Evolutionary conservation across 1,140 invertebrate genomes (phyloP).

Genomic region (Uloborus diversus): DNA sequence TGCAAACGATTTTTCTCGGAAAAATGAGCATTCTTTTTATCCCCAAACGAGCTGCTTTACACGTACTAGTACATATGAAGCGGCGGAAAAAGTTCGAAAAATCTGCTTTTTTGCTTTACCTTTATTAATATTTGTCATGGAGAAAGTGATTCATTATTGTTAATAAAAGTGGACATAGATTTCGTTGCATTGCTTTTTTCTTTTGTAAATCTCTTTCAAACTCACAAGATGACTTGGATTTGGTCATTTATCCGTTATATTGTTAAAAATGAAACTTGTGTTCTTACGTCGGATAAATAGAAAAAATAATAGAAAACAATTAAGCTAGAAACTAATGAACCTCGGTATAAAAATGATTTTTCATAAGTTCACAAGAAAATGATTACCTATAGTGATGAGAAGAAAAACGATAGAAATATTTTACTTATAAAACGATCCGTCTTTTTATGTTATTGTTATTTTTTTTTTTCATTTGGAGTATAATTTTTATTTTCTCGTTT

Average conservation of each 20-base stretch:
- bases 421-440: slow-evolving; percentile 27
- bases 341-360: neutral
- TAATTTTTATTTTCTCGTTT: too few relatives aligned
- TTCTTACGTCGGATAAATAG: neutral
- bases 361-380: slow-evolving; percentile 1
- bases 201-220: neutral
- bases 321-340: slow-evolving; percentile 28
- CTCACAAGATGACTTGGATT: neutral
- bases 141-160: slow-evolving; percentile 48
- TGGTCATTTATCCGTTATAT: slow-evolving; percentile 42
- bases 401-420: slow-evolving; percentile 35
- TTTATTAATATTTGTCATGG: slow-evolving; percentile 25
- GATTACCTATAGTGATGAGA: slow-evolving; percentile 28
- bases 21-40: slow-evolving; percentile 37
- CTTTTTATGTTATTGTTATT: neutral
- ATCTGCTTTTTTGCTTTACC: slow-evolving; percentile 4
- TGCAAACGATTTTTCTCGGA: slow-evolving; percentile 10
- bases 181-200: too few relatives aligned
- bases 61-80: neutral
- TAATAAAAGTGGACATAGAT: slow-evolving; percentile 43
- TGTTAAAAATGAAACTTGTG: slow-evolving; percentile 41
- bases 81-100: neutral
- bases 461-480: neutral
- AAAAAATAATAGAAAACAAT: slow-evolving; percentile 33
- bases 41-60: neutral